These are phyloP conservation scores for Saguinus imperator DNA, from an alignment of 2,113 vertebrate genomes.

Conservation along the genomic window DNA sequence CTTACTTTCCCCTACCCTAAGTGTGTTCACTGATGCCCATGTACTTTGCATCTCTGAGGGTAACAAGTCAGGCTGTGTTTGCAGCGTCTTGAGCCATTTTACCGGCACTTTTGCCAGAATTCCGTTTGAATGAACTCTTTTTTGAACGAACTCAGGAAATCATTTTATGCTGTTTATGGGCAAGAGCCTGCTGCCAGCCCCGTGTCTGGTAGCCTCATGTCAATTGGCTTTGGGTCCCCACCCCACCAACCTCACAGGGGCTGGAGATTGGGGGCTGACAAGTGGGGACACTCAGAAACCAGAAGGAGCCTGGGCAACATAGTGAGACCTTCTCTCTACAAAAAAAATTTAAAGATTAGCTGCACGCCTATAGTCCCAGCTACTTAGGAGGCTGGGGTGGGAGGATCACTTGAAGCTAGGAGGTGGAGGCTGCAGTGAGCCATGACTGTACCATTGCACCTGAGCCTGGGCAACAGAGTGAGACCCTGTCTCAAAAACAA, in stretches of 20 bases:
- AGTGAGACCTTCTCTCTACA: too few species aligned
- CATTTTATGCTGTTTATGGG: not conserved
- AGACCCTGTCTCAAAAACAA: too few species aligned
- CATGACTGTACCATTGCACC: too few species aligned
- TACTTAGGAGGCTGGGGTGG: too few species aligned
- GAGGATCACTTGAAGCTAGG: too few species aligned
- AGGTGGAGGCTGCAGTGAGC: too few species aligned
- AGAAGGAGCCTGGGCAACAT: not conserved
- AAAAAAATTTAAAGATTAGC: too few species aligned
- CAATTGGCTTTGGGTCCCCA: rapidly evolving
- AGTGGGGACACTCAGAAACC: not conserved
- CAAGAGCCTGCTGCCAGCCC: not conserved
- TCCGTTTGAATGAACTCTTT: not conserved
- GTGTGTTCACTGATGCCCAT: rapidly evolving
- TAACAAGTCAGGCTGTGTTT: rapidly evolving
- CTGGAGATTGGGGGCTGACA: not conserved
- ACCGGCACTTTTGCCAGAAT: not conserved
- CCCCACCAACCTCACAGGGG: rapidly evolving
- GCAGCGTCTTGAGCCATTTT: not conserved
- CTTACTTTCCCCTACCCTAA: not conserved
- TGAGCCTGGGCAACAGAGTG: too few species aligned
- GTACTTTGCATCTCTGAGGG: not conserved
- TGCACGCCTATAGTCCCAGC: too few species aligned
- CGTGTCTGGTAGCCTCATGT: not conserved
- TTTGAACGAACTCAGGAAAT: not conserved